These are phyloP conservation scores for Lysiphlebus fabarum DNA, from an alignment of 1,140 invertebrate genomes.

Conservation along the genomic window DNA sequence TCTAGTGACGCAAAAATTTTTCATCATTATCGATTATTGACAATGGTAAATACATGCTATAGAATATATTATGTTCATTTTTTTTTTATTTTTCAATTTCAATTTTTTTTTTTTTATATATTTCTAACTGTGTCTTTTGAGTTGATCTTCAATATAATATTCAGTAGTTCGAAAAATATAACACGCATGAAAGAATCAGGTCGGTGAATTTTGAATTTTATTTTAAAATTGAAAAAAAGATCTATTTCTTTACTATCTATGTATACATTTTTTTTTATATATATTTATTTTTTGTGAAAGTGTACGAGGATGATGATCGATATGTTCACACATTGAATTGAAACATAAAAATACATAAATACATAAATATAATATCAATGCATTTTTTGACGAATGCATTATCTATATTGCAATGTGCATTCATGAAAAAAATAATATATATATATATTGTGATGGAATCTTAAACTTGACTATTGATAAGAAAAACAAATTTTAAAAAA, in stretches of 20 bases:
- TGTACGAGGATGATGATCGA: no score
- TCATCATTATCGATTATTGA: slow-evolving; percentile 17
- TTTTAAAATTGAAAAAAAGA: not conserved
- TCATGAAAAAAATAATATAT: no score
- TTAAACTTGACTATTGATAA: no score
- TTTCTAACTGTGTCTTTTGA: not conserved
- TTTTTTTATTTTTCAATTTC: not conserved
- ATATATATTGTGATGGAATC: no score
- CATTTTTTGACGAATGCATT: no score
- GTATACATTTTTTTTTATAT: not conserved
- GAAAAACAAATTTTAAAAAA: no score
- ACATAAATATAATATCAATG: no score
- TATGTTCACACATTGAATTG: no score
- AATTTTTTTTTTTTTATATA: not conserved
- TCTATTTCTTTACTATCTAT: slow-evolving; percentile 4
- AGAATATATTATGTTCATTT: not conserved
- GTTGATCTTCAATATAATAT: not conserved
- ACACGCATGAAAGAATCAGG: slow-evolving; percentile 14
- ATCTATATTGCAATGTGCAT: no score
- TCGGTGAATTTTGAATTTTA: slow-evolving; percentile 18
- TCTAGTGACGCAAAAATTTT: slow-evolving; percentile 14
- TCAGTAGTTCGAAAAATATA: not conserved
- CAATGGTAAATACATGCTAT: not conserved
- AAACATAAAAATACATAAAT: no score
- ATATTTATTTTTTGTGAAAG: not conserved